phyloP scores from a whole-genome alignment of 2,797 vertebrate species.

The Lepilemur ruficaudatus region DNA sequence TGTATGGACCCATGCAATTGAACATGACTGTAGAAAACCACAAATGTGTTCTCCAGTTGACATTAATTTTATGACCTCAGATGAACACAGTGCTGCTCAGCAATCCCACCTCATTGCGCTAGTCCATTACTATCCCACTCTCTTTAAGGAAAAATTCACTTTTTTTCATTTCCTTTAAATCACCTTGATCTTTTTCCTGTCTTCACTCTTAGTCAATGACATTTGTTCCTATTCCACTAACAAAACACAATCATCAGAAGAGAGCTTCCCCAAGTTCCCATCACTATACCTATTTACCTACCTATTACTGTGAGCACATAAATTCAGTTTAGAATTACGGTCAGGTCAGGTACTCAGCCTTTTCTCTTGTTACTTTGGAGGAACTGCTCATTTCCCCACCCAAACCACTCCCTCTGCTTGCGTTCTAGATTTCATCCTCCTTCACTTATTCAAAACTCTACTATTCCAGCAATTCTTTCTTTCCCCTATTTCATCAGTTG shows the following conservation, averaged over 20 bases:
- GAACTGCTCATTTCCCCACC: neutral
- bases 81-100: neutral
- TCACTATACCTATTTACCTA: neutral
- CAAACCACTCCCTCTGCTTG: neutral
- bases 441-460: neutral
- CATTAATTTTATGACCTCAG: neutral
- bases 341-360: neutral
- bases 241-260: neutral
- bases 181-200: neutral
- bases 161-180: neutral
- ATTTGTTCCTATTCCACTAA: neutral
- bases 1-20: neutral
- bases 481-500: neutral
- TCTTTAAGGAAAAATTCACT: neutral
- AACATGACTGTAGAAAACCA: neutral
- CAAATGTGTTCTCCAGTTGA: neutral
- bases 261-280: neutral
- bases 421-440: neutral
- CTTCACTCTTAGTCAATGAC: neutral
- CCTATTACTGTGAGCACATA: neutral
- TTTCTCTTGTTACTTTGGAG: neutral
- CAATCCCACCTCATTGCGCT: neutral
- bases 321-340: neutral
- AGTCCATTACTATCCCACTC: neutral
- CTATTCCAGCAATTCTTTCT: neutral